These are phyloP conservation scores for Paramisgurnus dabryanus DNA, from an alignment of 2,113 vertebrate species.

Conservation along the genomic window DNA sequence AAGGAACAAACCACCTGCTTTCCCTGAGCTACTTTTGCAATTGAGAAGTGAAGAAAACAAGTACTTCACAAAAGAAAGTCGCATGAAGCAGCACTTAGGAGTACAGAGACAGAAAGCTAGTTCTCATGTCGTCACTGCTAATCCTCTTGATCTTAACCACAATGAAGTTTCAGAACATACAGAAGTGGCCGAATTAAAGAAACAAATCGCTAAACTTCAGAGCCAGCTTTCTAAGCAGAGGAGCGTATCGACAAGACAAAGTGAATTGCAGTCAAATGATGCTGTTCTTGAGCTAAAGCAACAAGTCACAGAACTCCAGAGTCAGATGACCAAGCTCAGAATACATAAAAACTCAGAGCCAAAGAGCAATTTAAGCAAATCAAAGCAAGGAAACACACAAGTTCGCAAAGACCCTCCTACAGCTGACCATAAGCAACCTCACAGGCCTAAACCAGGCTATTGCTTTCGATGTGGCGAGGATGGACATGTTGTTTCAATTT, in stretches of 20 bases:
- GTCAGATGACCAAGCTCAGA: not conserved
- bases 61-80: not conserved
- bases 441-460: not conserved
- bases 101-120: not conserved
- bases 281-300: not conserved
- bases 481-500: not conserved
- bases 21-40: too few relatives aligned
- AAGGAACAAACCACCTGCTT: not conserved
- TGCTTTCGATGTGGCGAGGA: not conserved
- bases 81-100: conserved; percentile 37
- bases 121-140: not conserved
- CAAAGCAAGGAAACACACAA: not conserved
- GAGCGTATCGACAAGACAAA: not conserved
- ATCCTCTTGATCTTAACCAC: not conserved
- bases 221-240: not conserved
- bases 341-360: not conserved
- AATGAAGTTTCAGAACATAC: too few relatives aligned
- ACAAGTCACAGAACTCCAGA: not conserved
- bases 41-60: too few relatives aligned
- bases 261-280: not conserved
- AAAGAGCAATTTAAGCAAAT: not conserved
- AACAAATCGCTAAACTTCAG: too few relatives aligned
- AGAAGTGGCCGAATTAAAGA: too few relatives aligned
- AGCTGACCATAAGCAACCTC: not conserved
- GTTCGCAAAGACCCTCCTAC: not conserved